Conservation (phyloP, 2,113 vertebrate species). For the Lophotis ruficrista region DNA sequence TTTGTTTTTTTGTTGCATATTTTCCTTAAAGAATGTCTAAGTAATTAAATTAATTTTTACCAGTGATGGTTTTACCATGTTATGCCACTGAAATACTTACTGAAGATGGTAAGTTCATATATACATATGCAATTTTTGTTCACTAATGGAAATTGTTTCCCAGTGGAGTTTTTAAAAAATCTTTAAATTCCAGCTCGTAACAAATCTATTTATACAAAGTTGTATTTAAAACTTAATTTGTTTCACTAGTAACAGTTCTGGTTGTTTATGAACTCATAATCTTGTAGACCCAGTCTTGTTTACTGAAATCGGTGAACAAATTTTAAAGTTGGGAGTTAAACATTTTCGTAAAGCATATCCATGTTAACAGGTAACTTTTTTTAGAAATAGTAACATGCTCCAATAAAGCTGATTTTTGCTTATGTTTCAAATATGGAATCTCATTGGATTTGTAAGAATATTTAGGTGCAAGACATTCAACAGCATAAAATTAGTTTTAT, state of each 20-base stretch:
- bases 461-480: background rate
- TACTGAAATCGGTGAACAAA: background rate
- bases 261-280: background rate
- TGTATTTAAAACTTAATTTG: background rate
- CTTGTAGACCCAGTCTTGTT: background rate
- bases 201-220: background rate
- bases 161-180: background rate
- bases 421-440: background rate
- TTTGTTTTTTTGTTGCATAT: background rate
- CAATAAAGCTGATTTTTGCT: background rate
- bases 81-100: background rate
- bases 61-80: background rate
- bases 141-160: background rate
- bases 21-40: background rate
- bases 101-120: background rate
- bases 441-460: background rate
- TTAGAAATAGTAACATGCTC: background rate
- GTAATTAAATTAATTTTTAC: background rate
- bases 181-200: rapidly evolving
- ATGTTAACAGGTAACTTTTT: background rate
- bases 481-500: background rate
- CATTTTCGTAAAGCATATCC: background rate
- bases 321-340: background rate
- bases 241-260: background rate
- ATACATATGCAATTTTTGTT: background rate